Evolutionary conservation across 2,888 invertebrate genomes (phyloP), one percentile per base, ranked within the genome.

Genomic region (Erynnis tages): DNA sequence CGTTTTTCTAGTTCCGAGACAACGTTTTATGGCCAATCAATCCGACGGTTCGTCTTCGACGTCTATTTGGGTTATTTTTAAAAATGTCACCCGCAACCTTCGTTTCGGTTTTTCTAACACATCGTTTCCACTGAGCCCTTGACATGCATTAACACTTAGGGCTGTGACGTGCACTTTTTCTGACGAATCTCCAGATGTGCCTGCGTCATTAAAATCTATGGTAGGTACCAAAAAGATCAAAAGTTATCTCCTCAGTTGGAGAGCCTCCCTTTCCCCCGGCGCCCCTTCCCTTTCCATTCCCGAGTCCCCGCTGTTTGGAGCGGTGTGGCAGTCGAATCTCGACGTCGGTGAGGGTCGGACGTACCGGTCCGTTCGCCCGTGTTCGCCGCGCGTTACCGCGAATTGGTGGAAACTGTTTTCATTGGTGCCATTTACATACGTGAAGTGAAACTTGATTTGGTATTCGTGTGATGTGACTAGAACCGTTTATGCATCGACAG

Each of bases 131-230:
- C 71, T 75, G 70, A 84, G 82, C 81, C 81, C 83, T 85, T 82
- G 83, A 87, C 86, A 87, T 82, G 87, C 82, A 87, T 89, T 88
- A 86, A 88, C 88, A 88, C 88, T 86, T 85, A 85, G 69, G 17
- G 27, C 34, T 50, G 49, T 49, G 65, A 69, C 66, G 77, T 73
- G 78, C 72, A 80, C 79, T 87, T 88, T 88, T 88, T 89, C 82
- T 80, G 73, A 75, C 65, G 69, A 73, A 76, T 75, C 70, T 79
- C 82, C 88, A 87, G 85, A 85, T 88, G 86, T 80, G 83, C 73
- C 79, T 79, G 81, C 82, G 80, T 87, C 88, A 88, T 89, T 88
- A 86, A 86, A 88, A 86, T 85, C 84, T 80, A 77, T 83, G 82
- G 76, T 76, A n/a, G 71, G 75, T 73, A 79, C 82, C 81, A 84